Evolutionary conservation across 2,888 invertebrate species (phyloP).

Genomic region (Horisme vitalbata): DNA sequence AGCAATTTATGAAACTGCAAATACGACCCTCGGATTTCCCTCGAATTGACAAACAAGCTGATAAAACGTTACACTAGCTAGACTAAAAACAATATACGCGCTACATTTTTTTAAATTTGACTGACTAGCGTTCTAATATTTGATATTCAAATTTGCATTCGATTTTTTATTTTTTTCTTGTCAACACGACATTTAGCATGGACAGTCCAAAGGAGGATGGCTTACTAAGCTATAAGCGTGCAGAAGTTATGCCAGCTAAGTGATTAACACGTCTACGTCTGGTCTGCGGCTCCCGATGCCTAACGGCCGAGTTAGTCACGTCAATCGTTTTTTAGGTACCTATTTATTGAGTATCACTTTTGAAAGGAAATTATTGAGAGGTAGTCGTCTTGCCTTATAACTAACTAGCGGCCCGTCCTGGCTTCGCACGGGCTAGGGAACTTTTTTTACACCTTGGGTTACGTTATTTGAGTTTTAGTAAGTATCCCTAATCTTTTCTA

Average conservation of each 20-base stretch:
- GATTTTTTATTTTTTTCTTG: constrained; percentile 20
- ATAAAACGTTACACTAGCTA: constrained; percentile 18
- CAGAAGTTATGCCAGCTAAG: neutral
- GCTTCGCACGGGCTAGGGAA: too few species aligned
- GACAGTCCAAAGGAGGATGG: constrained; percentile 44
- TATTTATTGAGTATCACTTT: too few species aligned
- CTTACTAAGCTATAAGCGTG: constrained; percentile 27
- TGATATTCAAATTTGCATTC: neutral
- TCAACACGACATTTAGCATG: constrained; percentile 39
- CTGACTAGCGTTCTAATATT: neutral
- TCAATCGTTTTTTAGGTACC: neutral
- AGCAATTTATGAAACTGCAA: constrained; percentile 44
- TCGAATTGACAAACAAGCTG: constrained; percentile 60
- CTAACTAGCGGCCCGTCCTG: too few species aligned
- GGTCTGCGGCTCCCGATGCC: neutral
- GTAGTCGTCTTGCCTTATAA: too few species aligned
- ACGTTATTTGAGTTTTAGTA: too few species aligned
- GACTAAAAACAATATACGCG: constrained; percentile 8
- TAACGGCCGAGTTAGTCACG: neutral
- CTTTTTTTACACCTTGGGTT: too few species aligned
- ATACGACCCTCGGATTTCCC: constrained; percentile 68
- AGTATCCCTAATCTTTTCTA: too few species aligned
- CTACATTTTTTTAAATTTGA: constrained; percentile 14
- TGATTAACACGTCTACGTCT: constrained; percentile 6
- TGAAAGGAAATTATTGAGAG: too few species aligned